Base-by-base conservation (phyloP, 2,113 vertebrate species). In the Oncorhynchus masou region DNA sequence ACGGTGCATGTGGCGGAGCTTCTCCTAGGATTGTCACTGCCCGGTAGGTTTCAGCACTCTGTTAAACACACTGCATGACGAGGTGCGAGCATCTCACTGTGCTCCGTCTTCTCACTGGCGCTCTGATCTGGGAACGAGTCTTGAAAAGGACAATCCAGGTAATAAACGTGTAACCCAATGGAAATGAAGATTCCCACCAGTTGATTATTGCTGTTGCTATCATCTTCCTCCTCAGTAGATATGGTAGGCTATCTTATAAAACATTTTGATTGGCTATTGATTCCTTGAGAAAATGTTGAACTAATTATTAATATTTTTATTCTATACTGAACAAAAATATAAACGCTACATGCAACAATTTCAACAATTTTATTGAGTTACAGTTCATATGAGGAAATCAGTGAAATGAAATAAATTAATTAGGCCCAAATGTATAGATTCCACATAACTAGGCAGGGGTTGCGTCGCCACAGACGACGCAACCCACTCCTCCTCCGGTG, bases 11-110 rank as follows among this genome's bases (percentile, higher is more conserved):
- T 45, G 39, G 9, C 39, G 9, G 60, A 24, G 91, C 92, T 91
- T 90, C 91, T 90, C 92, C 92, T 92, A 71, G 81, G 75, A 51
- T 57, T 39, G 72, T 75, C 59, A 81, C 83, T 86, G 81, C 74
- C 20, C 57, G 54, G 68, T 12, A 20, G 73, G 34, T 74, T 74
- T 68, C 25, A 67, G 73, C 70, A 49, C 25, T 51, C 59, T 48
- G 57, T 80, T 81, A 77, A 88, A 86, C 73, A 29, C 71, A 27
- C 19, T 39, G 74, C 79, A 75, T 45, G 45, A n/a, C n/a, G 7
- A 24, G 1, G 8, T 34, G 45, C 22, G n/a, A 65, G 71, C 68
- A 71, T 73, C 70, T 62, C 74, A 34, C 34, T 34, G 68, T 68
- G 11, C 9, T 48, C 59, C 57, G 39, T 45, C 29, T 39, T 22